Evolutionary conservation across 2,888 invertebrate species (phyloP), one percentile per base, ranked within the genome.

Genomic region (Priocnemis perturbator): DNA sequence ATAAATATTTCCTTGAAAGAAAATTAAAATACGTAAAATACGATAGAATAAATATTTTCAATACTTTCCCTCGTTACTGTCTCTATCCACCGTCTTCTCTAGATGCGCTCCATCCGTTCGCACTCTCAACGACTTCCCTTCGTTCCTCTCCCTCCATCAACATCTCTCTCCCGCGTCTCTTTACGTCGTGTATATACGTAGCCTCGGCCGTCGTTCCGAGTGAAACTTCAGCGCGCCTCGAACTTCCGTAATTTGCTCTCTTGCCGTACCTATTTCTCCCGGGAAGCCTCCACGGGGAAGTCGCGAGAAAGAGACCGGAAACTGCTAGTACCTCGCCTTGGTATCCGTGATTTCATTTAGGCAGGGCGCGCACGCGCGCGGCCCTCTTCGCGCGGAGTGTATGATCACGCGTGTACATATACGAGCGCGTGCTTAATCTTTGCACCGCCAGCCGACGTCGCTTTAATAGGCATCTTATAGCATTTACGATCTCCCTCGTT

Each of bases 161-260:
- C 15, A 3, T 26, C 23, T 2, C 37, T 11, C 45, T 59, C 21
- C 4, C 19, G 3, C 17, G 14, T 59, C 21, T 21, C 21, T 64
- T 20, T 45, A 53, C 60, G 20, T 55, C 23, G 59, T 21, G 19
- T 48, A 19, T 48, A 19, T 52, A 45, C 59, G 64, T 64, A 63
- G 55, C 55, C 58, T 56, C 65, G 60, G 56, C 55, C 63, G 64
- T 64, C 61, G 55, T 76, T 73, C 68, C 71, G 65, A 71, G 71
- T 67, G 69, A 69, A 71, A 77, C 74, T 76, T 73, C 66, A 68
- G n/a, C 69, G 70, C 58, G 69, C 73, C 66, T 61, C 62, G 56
- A 83, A 83, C 83, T 83, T 83, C 66, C 70, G 81, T 82, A 81
- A 83, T 83, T 83, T 76, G 79, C 77, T 78, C 74, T 73, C 76